Evolutionary conservation across 92 coral and sea anemone genomes (phyloP), one percentile per base, ranked within the genome.

Genomic region (Porites lobata): DNA sequence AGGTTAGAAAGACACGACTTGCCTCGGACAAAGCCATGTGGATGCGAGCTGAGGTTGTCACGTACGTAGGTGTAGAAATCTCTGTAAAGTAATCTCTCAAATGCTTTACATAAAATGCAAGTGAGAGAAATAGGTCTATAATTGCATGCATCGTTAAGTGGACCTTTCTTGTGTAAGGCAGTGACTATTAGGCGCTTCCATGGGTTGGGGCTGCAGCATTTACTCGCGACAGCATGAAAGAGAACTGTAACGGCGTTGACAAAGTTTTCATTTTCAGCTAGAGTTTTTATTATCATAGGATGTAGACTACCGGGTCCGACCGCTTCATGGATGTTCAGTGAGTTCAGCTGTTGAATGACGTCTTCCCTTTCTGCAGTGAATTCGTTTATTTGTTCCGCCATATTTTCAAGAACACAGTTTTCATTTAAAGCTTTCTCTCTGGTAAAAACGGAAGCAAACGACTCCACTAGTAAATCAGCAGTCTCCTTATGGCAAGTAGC

Each of bases 221-320:
- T 64, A 18, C 69, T 64, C 1, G 69, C 69, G 69, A 18, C 9
- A 65, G 69, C 69, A 5, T 65, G 29, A 65, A 65, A 17, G 69
- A 65, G 69, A 18, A 65, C 69, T 65, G 69, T 65, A 65, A 65
- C 69, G 22, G 69, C 69, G 69, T 65, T n/a, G 29, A 65, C 69
- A 65, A 65, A n/a, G 7, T 65, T 65, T 65, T 15, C 69, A 65
- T 65, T n/a, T 65, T 15, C 69, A 65, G 69, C 69, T 17, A 65
- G 69, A 65, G 69, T 15, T 32, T 32, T 32, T 32, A 32, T 32
- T 32, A 2, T 65, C 22, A 65, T 24, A 65, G 22, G 69, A 17
- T 65, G 69, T 65, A 65, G 69, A 65, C 22, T 65, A 65, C 1
- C 69, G 69, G 69, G 69, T 65, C 69, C 29, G 1, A 29, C 69